Base-by-base conservation (phyloP, 92 coral and sea anemone species). In the Plumapathes pennacea region DNA sequence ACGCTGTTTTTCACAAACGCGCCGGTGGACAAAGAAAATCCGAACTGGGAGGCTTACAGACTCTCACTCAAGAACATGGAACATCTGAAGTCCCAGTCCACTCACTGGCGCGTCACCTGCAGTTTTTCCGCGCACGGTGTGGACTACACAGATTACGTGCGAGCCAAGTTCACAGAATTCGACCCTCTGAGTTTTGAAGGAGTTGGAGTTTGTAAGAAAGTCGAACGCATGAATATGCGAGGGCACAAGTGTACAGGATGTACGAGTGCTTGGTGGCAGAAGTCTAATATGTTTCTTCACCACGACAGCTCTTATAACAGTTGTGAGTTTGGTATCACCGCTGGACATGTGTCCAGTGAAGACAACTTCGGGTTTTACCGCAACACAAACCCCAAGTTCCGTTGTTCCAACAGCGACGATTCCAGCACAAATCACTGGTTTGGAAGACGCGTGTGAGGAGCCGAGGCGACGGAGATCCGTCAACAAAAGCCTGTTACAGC, bases 41-140 rank as follows among this genome's bases (percentile, higher is more conserved):
- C 88, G 9, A 62, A 63, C 52, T 81, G 88, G 88, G 53, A 57
- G 32, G 40, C 21, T 38, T 82, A 60, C 23, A 55, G 89, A 14
- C 50, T 75, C 13, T 53, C 60, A 14, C 38, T 57, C 50, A 23
- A 50, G 18, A 57, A 61, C 20, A 73, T 73, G 79, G 56, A 10
- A 30, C 47, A 38, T 6, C 52, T 80, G 22, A 22, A 26, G 37
- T 27, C 60, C 5, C 61, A 37, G 7, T 76, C 89, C 20, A 44
- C 60, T 9, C 76, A 62, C 54, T 82, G 89, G 89, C 57, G 89
- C 24, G 62, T 76, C 32, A 82, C 89, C 3, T 68, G 84, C 69
- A 70, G 67, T 45, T 55, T 69, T 23, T 73, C 60, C 13, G 38
- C 36, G 23, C 64, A 61, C 41, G 83, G 84, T 19, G 33, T 82